Conservation (phyloP, 2,888 invertebrate genomes). For the Drosophila stalkeri region DNA sequence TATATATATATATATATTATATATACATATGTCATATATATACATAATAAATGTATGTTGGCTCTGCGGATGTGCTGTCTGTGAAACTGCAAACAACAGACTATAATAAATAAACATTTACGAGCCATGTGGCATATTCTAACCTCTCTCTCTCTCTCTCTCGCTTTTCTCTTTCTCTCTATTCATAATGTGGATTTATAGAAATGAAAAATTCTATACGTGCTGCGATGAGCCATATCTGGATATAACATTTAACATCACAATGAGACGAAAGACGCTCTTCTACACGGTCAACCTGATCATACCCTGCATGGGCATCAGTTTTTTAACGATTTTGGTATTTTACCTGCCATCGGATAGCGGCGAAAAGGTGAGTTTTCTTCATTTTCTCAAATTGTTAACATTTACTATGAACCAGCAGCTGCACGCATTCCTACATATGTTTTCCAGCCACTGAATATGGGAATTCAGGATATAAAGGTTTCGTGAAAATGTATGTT, state of each 20-base stretch:
- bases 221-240: conserved; percentile 98
- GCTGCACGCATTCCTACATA: conserved; percentile 20
- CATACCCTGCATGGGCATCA: conserved; percentile 98
- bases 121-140: conserved; percentile 43
- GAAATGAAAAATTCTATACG: conserved; percentile 97
- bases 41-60: conserved; percentile 22
- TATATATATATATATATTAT: not conserved
- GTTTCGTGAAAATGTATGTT: too few species aligned
- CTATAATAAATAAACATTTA: conserved; percentile 59
- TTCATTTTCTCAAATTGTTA: not conserved
- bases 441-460: conserved; percentile 11
- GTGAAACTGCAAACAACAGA: conserved; percentile 46
- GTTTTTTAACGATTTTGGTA: conserved; percentile 97
- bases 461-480: too few species aligned
- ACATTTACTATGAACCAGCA: conserved; percentile 19
- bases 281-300: conserved; percentile 99
- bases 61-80: conserved; percentile 49
- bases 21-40: not conserved
- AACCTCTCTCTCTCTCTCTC: conserved; percentile 1
- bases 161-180: conserved; percentile 2
- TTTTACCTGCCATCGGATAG: conserved; percentile 99
- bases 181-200: conserved; percentile 78
- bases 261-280: conserved; percentile 97
- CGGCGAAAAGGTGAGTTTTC: conserved; percentile 94
- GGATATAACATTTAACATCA: conserved; percentile 99